Evolutionary conservation across 1,140 invertebrate species (phyloP).

Genomic region (Bilobella aurantiaca): DNA sequence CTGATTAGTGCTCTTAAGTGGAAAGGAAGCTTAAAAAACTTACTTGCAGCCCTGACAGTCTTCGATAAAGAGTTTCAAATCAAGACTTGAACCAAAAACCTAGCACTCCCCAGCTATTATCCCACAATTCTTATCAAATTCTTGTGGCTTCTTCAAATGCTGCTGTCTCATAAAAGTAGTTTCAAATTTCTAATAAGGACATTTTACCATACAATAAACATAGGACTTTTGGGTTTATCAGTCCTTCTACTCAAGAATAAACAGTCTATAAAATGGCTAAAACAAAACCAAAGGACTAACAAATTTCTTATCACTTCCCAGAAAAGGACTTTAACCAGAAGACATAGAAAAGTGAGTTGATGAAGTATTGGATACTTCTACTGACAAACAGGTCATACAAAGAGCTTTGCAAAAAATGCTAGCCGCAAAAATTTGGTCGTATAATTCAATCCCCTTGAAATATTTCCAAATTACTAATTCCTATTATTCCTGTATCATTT

Average conservation of each 20-base stretch:
- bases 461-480: no score
- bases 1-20: neutral
- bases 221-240: neutral
- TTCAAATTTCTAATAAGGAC: neutral
- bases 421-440: no score
- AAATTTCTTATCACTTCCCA: neutral
- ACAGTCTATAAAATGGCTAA: neutral
- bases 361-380: neutral
- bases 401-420: neutral
- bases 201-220: neutral
- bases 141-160: neutral
- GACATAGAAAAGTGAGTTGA: neutral
- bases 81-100: neutral
- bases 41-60: conserved; percentile 1
- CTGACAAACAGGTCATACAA: neutral
- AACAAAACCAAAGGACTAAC: neutral
- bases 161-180: no score
- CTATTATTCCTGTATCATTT: no score
- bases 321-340: neutral
- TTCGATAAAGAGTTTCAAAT: neutral
- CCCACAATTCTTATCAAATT: conserved; percentile 4
- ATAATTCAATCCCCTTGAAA: no score
- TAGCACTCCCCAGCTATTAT: neutral
- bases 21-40: neutral
- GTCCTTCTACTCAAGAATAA: neutral